Base-by-base conservation (phyloP, 2,888 invertebrate species). In the Stratiomys singularior region DNA sequence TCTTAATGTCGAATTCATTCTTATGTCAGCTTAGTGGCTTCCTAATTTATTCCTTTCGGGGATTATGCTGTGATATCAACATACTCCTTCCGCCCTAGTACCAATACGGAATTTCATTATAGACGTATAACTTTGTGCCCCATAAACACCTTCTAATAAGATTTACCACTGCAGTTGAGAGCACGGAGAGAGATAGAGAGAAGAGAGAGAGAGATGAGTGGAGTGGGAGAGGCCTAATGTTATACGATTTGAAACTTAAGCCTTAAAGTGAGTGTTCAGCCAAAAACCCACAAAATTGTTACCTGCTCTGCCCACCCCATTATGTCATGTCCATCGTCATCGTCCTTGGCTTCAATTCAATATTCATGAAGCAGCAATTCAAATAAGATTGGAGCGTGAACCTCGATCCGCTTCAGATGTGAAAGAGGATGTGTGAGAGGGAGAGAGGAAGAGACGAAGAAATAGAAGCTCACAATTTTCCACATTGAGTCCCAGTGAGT, bases 111-210 rank as follows among this genome's bases (percentile, higher is more conserved):
- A 47, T 72, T 11, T 11, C 15, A 58, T 58, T 72, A 21, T 72
- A n/a, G n/a, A n/a, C n/a, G n/a, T n/a, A 11, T 58, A 56, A 58
- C 58, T 72, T 37, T 30, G 23, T 15, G 47, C 47, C 66, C 69
- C 69, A 46, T 27, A 72, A 72, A 56, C 72, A 72, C 46, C 52
- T 52, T 52, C 72, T 72, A 72, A 72, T 56, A 30, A 72, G 72
- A 37, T 58, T 72, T 72, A 28, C 72, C 28, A 4, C 7, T 46
- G 15, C 71, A 25, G 23, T 5, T 5, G 28, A 63, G 28, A 30
- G 11, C 9, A 66, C n/a, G n/a, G n/a, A n/a, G n/a, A n/a, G n/a
- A n/a, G n/a, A n/a, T n/a, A n/a, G n/a, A n/a, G n/a, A n/a, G n/a
- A n/a, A n/a, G n/a, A n/a, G n/a, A n/a, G n/a, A n/a, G n/a, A n/a